Evolutionary conservation across 2,797 vertebrate species (phyloP).

Genomic region (Orientallactaga sibirica): DNA sequence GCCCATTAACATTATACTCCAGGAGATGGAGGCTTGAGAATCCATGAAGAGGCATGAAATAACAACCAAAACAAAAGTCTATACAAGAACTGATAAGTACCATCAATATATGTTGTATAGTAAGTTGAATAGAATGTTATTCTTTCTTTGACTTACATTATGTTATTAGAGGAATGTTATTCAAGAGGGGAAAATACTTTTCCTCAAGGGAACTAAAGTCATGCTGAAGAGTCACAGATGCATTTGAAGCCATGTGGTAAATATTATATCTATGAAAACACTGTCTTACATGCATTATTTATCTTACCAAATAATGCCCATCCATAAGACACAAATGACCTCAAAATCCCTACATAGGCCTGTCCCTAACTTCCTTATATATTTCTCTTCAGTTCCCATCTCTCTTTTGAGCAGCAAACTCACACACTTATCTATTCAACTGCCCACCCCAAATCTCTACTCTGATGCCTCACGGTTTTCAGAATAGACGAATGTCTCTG

Average conservation of each 20-base stretch:
- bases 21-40: not conserved
- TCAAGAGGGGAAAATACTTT: conserved; percentile 44
- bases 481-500: conserved; percentile 20
- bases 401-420: not conserved
- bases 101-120: conserved; percentile 9
- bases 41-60: conserved; percentile 39
- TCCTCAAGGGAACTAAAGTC: conserved; percentile 54
- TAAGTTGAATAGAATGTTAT: conserved; percentile 51
- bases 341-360: not conserved
- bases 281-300: not conserved
- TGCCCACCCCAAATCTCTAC: conserved; percentile 14
- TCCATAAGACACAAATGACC: conserved; percentile 32
- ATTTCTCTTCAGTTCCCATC: not conserved
- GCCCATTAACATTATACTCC: not conserved
- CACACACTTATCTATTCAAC: not conserved
- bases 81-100: conserved; percentile 26
- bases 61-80: not conserved
- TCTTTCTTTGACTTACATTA: conserved; percentile 49
- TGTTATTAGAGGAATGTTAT: conserved; percentile 22
- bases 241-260: conserved; percentile 63
- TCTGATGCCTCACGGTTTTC: not conserved
- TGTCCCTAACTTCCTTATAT: not conserved
- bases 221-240: conserved; percentile 51
- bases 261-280: conserved; percentile 58
- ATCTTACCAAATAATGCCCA: conserved; percentile 36